Conservation (phyloP, 1,140 invertebrate species). For the Armadillidium nasatum region DNA sequence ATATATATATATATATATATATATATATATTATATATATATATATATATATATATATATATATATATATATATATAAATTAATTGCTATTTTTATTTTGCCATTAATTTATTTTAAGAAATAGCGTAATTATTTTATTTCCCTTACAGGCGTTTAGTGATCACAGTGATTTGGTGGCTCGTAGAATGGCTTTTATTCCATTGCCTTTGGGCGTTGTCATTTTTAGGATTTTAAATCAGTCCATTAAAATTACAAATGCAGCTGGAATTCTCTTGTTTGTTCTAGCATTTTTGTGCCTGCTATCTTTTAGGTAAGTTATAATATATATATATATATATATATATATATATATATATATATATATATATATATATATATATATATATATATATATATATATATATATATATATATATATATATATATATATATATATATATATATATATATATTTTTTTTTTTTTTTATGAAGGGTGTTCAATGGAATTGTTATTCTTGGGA, state of each 20-base stretch:
- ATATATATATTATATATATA: background rate
- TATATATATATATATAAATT: no score
- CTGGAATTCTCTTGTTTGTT: conserved; percentile 63
- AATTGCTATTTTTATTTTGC: no score
- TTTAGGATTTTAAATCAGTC: conserved; percentile 73
- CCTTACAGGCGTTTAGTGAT: conserved; percentile 83
- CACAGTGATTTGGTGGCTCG: conserved; percentile 92
- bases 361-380: no score
- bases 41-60: no score
- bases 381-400: no score
- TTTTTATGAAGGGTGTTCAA: conserved; percentile 14
- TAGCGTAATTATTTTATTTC: background rate
- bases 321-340: no score
- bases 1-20: conserved; percentile 2
- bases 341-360: no score
- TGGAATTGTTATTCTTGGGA: conserved; percentile 27
- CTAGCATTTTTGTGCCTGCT: conserved; percentile 74
- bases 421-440: background rate
- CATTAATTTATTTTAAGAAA: no score
- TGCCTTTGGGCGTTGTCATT: conserved; percentile 87
- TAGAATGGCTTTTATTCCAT: conserved; percentile 94
- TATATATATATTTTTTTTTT: background rate
- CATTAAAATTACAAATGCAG: conserved; percentile 57
- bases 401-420: background rate
- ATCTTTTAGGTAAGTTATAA: conserved; percentile 56